phyloP scores from a whole-genome alignment of 2,113 vertebrate species.

The Elephas maximus region DNA sequence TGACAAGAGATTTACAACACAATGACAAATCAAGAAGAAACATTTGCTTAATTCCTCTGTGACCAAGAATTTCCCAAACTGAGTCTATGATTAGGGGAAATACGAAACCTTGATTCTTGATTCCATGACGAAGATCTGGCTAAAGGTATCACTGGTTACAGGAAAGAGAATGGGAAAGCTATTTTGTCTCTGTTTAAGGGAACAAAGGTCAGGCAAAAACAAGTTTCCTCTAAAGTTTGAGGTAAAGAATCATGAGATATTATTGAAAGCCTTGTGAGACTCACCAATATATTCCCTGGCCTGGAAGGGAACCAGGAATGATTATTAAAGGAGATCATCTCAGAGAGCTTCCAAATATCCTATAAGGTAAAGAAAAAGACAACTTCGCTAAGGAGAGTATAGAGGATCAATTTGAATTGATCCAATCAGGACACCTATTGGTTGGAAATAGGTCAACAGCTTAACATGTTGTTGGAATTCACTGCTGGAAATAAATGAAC shows the following conservation, averaged over 20 bases:
- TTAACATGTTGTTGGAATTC: conserved; percentile 34
- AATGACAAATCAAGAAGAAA: conserved; percentile 48
- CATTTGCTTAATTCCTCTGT: conserved; percentile 32
- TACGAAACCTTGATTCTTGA: conserved; percentile 11
- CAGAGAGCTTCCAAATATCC: background rate
- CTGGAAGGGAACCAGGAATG: background rate
- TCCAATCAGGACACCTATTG: background rate
- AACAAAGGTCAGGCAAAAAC: background rate
- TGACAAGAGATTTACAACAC: conserved; percentile 26
- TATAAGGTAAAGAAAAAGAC: background rate
- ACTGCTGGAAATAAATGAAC: conserved; percentile 16
- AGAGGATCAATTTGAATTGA: conserved; percentile 4
- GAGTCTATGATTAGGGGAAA: background rate
- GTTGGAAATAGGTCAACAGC: background rate
- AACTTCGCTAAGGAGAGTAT: background rate
- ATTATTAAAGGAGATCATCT: background rate
- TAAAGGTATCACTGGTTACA: background rate
- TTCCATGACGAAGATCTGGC: conserved; percentile 27
- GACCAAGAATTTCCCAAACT: conserved; percentile 31
- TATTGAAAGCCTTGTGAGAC: background rate
- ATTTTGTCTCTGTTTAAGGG: background rate
- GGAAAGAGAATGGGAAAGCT: background rate
- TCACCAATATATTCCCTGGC: background rate
- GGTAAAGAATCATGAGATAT: background rate
- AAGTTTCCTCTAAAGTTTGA: background rate